A percentile compares a stretch with the other conserved stretches of the same genome.
Evolutionary conservation across 2,797 vertebrate genomes (phyloP).

Genomic region (Falco columbarius): DNA sequence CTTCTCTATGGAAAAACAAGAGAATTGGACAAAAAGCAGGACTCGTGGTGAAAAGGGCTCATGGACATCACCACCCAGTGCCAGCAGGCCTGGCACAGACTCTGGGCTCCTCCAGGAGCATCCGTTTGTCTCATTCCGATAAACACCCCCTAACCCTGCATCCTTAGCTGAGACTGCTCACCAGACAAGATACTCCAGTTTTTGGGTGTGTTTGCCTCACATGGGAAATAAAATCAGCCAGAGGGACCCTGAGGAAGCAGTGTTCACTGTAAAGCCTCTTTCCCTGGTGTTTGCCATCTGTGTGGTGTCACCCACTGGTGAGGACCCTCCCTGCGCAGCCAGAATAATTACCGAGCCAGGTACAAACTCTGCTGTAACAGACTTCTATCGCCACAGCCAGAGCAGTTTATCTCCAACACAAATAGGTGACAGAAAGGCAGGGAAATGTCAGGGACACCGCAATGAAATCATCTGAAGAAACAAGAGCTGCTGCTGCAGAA

Average conservation of each 20-base stretch:
- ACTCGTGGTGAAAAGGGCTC: accelerated
- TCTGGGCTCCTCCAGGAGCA: neutral
- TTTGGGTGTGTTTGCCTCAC: neutral
- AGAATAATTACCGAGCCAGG: neutral
- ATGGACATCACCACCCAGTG: neutral
- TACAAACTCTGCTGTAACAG: neutral
- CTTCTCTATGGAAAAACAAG: neutral
- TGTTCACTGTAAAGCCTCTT: neutral
- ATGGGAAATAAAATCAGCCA: neutral
- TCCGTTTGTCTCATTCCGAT: neutral
- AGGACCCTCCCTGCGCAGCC: neutral
- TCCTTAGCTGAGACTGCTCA: neutral
- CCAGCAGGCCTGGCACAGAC: neutral
- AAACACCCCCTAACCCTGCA: neutral
- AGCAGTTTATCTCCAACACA: neutral
- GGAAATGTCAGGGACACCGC: neutral
- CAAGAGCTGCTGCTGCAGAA: neutral
- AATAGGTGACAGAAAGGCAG: neutral
- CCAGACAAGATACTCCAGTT: neutral
- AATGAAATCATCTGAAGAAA: neutral
- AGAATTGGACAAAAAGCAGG: neutral
- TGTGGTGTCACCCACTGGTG: neutral
- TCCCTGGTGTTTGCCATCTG: neutral
- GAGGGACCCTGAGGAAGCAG: neutral
- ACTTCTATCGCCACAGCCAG: neutral